Conservation (phyloP, 2,113 vertebrate genomes). For the Festucalex cinctus region DNA sequence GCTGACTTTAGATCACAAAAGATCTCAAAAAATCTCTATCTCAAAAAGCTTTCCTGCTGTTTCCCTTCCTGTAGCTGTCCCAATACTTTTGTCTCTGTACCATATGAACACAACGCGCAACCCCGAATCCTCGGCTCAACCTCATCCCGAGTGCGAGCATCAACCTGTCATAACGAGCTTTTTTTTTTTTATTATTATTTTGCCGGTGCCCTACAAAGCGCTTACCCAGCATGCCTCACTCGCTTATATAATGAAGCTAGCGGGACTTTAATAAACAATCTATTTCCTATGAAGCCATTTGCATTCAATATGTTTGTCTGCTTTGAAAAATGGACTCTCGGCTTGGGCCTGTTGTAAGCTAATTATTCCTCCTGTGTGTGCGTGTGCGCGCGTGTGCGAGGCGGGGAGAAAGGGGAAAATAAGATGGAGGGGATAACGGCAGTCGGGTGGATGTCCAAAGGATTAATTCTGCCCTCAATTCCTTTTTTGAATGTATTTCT, state of each 20-base stretch:
- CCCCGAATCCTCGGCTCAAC: neutral
- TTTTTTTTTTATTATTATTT: neutral
- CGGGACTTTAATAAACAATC: slow-evolving; percentile 81
- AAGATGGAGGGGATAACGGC: slow-evolving; percentile 50
- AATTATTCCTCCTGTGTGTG: slow-evolving; percentile 63
- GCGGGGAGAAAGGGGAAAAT: slow-evolving; percentile 59
- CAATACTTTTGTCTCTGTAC: too few relatives aligned
- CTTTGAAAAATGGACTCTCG: slow-evolving; percentile 74
- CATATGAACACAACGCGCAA: too few relatives aligned
- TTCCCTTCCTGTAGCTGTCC: too few relatives aligned
- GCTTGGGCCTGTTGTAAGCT: slow-evolving; percentile 69
- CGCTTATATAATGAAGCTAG: slow-evolving; percentile 73
- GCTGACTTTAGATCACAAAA: too few relatives aligned
- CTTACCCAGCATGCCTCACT: slow-evolving; percentile 73
- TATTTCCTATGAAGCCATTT: slow-evolving; percentile 80
- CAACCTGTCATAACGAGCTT: neutral
- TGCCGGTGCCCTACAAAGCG: slow-evolving; percentile 69
- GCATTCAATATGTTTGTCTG: slow-evolving; percentile 80
- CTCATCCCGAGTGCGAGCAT: neutral
- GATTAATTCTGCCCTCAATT: slow-evolving; percentile 72
- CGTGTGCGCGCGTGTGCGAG: slow-evolving; percentile 3
- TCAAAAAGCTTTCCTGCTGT: too few relatives aligned
- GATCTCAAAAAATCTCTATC: too few relatives aligned
- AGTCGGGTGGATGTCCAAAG: slow-evolving; percentile 67
- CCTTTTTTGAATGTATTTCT: slow-evolving; percentile 62